Conservation (phyloP, 2,113 vertebrate species). For the Myotis yumanensis region DNA sequence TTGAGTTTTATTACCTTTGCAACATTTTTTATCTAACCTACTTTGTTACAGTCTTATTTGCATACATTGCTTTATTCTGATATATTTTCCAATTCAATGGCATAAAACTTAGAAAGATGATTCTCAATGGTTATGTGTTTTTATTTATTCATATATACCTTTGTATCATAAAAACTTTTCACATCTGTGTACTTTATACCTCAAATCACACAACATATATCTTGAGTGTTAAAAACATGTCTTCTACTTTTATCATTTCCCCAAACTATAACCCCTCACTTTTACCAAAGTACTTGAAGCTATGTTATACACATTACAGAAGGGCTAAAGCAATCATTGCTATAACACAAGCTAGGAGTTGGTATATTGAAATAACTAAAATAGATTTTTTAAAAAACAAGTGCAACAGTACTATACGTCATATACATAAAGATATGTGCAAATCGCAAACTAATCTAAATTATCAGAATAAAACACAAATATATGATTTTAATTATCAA, state of each 20-base stretch:
- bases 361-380: neutral
- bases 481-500: slow-evolving; percentile 38
- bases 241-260: slow-evolving; percentile 19
- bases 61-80: slow-evolving; percentile 27
- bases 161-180: slow-evolving; percentile 44
- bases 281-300: slow-evolving; percentile 27
- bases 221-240: slow-evolving; percentile 8
- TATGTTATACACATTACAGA: neutral
- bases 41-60: neutral
- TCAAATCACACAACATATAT: neutral
- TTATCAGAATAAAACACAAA: slow-evolving; percentile 32
- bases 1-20: neutral
- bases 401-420: neutral
- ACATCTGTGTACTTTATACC: neutral
- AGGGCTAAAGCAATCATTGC: slow-evolving; percentile 22
- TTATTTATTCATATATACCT: slow-evolving; percentile 28
- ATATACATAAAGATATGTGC: neutral
- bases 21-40: slow-evolving; percentile 7
- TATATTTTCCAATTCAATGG: slow-evolving; percentile 12
- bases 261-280: neutral
- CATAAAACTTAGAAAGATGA: slow-evolving; percentile 15
- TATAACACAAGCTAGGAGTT: slow-evolving; percentile 19
- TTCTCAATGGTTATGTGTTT: slow-evolving; percentile 5
- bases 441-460: slow-evolving; percentile 14
- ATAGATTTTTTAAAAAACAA: neutral